A percentile compares a stretch with the other conserved stretches of the same genome.
Evolutionary conservation across 2,113 vertebrate species (phyloP).

Genomic region (Naja naja): DNA sequence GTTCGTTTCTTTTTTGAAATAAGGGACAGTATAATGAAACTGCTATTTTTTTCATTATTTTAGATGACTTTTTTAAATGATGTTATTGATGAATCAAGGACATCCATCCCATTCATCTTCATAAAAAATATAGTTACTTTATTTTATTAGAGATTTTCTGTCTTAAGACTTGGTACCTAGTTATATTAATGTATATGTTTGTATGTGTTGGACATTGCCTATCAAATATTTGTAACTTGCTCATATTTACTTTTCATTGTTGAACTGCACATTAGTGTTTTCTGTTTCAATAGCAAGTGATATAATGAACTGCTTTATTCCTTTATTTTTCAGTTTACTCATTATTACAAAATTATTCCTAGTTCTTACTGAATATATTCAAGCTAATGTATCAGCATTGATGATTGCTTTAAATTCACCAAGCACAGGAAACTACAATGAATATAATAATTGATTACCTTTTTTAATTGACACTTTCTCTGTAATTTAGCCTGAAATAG

Average conservation of each 20-base stretch:
- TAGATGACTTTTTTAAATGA: slow-evolving; percentile 28
- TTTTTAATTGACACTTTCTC: neutral
- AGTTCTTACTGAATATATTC: neutral
- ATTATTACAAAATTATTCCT: neutral
- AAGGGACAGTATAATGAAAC: slow-evolving; percentile 31
- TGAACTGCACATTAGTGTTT: neutral
- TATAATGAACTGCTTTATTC: neutral
- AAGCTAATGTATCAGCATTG: neutral
- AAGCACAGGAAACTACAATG: neutral
- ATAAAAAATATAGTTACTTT: slow-evolving; percentile 41
- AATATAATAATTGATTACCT: neutral
- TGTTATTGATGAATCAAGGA: slow-evolving; percentile 31
- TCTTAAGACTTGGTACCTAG: neutral
- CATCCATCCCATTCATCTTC: slow-evolving; percentile 37
- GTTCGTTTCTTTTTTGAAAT: neutral
- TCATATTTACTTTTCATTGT: slow-evolving; percentile 2
- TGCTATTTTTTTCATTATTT: slow-evolving; percentile 36
- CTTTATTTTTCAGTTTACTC: neutral
- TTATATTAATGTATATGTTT: slow-evolving; percentile 20
- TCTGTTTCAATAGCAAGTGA: neutral
- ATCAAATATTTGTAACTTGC: neutral
- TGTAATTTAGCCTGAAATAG: neutral
- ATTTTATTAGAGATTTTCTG: slow-evolving; percentile 39
- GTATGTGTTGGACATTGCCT: neutral
- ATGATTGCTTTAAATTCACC: neutral